Conservation (phyloP, 1,140 invertebrate species). For the Psilanteris sp. region DNA sequence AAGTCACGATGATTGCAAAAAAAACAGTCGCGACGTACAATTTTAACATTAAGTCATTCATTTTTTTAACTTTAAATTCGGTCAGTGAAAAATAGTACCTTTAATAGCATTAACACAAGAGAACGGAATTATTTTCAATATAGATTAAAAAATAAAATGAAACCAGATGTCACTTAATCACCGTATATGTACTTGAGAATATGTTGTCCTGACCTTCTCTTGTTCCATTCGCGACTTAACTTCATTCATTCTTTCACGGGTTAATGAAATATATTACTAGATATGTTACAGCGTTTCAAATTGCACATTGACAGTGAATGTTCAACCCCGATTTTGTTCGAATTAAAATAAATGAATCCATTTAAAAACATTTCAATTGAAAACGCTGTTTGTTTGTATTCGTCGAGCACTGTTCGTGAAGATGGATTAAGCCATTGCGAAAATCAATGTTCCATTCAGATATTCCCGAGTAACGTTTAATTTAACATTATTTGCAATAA, state of each 20-base stretch:
- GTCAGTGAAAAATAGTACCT: background rate
- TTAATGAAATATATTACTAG: constrained; percentile 61
- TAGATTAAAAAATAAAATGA: constrained; percentile 35
- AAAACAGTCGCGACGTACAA: too few species aligned
- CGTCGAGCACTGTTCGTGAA: too few species aligned
- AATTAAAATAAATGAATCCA: constrained; percentile 18
- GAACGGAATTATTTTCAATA: constrained; percentile 24
- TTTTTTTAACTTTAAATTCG: background rate
- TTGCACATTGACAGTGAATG: constrained; percentile 54
- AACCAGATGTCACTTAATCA: constrained; percentile 54
- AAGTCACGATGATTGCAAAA: too few species aligned
- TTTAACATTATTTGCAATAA: too few species aligned
- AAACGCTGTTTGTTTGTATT: too few species aligned
- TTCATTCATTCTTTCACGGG: constrained; percentile 62
- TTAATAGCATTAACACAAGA: constrained; percentile 5
- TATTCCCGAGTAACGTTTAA: too few species aligned
- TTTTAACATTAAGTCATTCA: background rate
- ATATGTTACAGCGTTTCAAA: constrained; percentile 51
- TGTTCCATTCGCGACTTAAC: constrained; percentile 58
- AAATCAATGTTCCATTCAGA: too few species aligned
- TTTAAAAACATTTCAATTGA: too few species aligned
- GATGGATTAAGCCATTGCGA: too few species aligned
- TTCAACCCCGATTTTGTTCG: constrained; percentile 30
- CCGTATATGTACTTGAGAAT: constrained; percentile 56
- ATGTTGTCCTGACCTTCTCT: constrained; percentile 57